A percentile compares a stretch with the other conserved stretches of the same genome.
Conservation (phyloP, 2,888 invertebrate genomes). For the Leptinotarsa juncta region DNA sequence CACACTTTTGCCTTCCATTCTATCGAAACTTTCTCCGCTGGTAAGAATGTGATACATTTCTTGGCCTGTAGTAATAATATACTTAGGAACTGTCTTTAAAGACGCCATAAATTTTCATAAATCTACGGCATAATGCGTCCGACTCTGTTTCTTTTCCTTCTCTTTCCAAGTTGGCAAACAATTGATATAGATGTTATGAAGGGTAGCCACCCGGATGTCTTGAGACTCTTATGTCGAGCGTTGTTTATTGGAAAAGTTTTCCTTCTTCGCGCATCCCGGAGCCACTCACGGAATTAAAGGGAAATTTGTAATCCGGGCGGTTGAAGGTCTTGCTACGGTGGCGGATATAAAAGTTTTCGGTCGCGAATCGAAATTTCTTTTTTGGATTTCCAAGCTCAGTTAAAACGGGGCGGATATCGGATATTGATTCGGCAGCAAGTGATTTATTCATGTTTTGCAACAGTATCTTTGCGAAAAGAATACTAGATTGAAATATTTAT, state of each 20-base stretch:
- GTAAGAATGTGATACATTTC: conserved; percentile 10
- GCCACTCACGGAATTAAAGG: conserved; percentile 1
- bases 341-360: conserved; percentile 4
- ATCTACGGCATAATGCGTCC: conserved; percentile 47
- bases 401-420: not conserved
- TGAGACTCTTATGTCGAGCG: conserved; percentile 16
- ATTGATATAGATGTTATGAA: conserved; percentile 47
- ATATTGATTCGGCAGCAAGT: not conserved
- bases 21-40: conserved; percentile 10
- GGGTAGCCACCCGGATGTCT: conserved; percentile 36
- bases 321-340: not conserved
- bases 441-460: too few relatives aligned
- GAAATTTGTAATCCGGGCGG: not conserved
- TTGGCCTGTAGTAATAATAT: conserved; percentile 2
- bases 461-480: too few relatives aligned
- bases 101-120: conserved; percentile 58
- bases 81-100: conserved; percentile 30
- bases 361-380: not conserved
- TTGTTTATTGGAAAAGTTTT: conserved; percentile 19
- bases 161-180: conserved; percentile 48
- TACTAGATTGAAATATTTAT: too few relatives aligned
- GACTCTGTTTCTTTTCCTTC: conserved; percentile 30
- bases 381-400: not conserved
- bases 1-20: conserved; percentile 4
- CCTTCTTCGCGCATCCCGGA: not conserved